A percentile compares a stretch with the other conserved stretches of the same genome.
phyloP scores from a whole-genome alignment of 2,888 invertebrate species.

The Uropetala carovei region DNA sequence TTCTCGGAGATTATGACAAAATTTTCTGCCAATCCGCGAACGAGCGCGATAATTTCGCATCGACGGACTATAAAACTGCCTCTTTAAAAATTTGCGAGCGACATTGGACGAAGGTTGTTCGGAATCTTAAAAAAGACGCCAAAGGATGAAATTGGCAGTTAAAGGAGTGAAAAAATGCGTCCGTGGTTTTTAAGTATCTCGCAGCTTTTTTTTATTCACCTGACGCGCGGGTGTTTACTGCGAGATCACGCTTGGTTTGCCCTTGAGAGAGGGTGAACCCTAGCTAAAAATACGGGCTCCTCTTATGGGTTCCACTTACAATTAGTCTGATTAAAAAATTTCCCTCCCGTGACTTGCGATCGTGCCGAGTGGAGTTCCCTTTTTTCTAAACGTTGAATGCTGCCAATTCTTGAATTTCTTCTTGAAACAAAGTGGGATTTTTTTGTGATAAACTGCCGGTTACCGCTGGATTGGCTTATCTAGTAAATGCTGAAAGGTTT shows the following conservation, averaged over 20 bases:
- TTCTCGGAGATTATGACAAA: background rate
- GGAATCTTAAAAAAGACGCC: background rate
- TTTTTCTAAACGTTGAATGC: background rate
- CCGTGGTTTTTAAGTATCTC: background rate
- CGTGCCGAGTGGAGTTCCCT: background rate
- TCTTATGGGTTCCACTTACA: background rate
- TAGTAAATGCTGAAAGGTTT: no score
- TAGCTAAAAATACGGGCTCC: background rate
- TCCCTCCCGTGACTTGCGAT: background rate
- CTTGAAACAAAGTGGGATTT: no score
- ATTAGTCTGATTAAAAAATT: background rate
- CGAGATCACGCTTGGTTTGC: background rate
- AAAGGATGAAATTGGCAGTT: background rate
- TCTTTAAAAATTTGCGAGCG: no score
- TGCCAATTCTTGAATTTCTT: background rate
- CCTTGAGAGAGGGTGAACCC: conserved; percentile 8
- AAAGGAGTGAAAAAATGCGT: background rate
- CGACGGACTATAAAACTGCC: background rate
- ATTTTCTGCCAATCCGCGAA: background rate
- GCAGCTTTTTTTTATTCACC: background rate
- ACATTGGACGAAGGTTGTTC: no score
- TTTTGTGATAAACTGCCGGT: no score
- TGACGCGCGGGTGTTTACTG: background rate
- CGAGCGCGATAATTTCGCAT: background rate
- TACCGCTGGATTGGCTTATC: no score